A percentile compares a stretch with the other conserved stretches of the same genome.
These are phyloP conservation scores for Setipinna tenuifilis DNA, from an alignment of 2,797 vertebrate species.

Conservation along the genomic window DNA sequence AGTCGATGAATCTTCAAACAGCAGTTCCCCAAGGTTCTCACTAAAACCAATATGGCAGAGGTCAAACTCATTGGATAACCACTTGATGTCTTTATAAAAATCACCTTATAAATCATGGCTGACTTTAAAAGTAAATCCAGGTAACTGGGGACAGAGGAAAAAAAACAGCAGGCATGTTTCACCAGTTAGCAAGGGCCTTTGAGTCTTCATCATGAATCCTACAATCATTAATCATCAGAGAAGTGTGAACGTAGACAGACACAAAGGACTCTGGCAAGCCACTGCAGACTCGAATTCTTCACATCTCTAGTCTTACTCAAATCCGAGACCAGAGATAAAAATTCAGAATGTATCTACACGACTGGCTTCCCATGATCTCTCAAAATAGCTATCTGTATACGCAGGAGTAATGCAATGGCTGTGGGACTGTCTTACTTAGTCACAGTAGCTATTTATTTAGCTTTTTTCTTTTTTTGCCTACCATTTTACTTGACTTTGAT, in stretches of 20 bases:
- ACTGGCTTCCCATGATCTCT: not conserved
- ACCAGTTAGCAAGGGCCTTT: not conserved
- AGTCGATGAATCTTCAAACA: not conserved
- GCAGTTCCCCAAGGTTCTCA: not conserved
- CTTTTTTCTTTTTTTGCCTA: not conserved
- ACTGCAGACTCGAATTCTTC: not conserved
- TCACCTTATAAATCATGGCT: not conserved
- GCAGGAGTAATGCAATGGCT: not conserved
- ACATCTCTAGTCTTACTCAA: not conserved
- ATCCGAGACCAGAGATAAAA: not conserved
- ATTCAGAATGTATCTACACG: not conserved
- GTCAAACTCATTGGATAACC: not conserved
- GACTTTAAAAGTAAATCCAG: not conserved
- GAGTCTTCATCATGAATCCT: not conserved
- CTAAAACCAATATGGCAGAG: not conserved
- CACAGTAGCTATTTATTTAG: too few species aligned
- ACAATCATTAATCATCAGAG: not conserved
- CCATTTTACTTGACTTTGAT: slow-evolving; percentile 2
- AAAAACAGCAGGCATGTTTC: not conserved
- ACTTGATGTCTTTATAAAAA: not conserved
- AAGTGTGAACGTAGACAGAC: not conserved
- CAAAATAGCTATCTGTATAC: not conserved
- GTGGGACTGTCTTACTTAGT: not conserved
- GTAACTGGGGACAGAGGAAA: not conserved
- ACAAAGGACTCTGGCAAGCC: not conserved